Evolutionary conservation across 2,797 vertebrate species (phyloP), one percentile per base, ranked within the genome.

Genomic region (Lophotriccus pileatus): DNA sequence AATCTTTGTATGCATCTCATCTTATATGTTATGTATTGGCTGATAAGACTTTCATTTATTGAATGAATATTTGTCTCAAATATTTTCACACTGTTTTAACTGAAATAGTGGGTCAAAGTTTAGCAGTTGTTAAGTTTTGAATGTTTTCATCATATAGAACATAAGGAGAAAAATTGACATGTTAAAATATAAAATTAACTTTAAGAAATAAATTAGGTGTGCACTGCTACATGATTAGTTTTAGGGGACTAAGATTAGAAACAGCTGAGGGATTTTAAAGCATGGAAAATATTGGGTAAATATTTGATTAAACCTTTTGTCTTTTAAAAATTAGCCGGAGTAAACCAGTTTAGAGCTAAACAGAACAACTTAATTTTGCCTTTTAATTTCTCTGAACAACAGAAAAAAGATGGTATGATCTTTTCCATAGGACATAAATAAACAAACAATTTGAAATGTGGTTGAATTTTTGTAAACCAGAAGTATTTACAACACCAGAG

Each of bases 81-180:
- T 67, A 77, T 37, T 93, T 90, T 46, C 41, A 85, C 41, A 44
- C 41, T 49, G 70, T 87, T 89, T 87, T 20, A 82, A 60, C 8
- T 70, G 17, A 77, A 74, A 49, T 18, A 41, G 4, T 15, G 2
- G 43, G 23, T 52, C 25, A 63, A 56, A 63, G 4, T 67, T 56
- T 20, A 5, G 1, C 9, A 49, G 19, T 22, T 59, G 24, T 10
- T 58, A 15, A 46, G 7, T 62, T 75, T 69, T 90, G 6, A 85
- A 25, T 62, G n/a, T 41, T 76, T 81, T 19, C 9, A 30, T 50
- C 34, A 19, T 41, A 50, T 14, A 47, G 34, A 63, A n/a, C 22
- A 47, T 10, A 63, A 23, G 50, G 50, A 30, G 21, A 84, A 34
- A 34, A 84, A 89, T 68, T 53, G 77, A 18, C 2, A 9, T 36